Evolutionary conservation across 2,888 invertebrate genomes (phyloP).

Genomic region (Trilocha varians): DNA sequence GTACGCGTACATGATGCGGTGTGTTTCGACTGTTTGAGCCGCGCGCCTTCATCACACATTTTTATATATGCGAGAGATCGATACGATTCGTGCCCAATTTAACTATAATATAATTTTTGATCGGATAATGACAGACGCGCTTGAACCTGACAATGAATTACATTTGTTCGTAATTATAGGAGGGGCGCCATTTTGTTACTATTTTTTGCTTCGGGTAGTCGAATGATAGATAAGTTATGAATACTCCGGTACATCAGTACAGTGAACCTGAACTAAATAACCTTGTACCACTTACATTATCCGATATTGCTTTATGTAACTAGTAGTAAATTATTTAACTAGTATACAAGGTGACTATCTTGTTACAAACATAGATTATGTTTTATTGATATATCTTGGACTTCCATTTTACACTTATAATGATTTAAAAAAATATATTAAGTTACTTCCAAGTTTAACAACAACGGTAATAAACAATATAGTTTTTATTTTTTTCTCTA

Average conservation of each 20-base stretch:
- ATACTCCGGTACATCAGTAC: slow-evolving; percentile 45
- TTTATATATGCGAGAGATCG: slow-evolving; percentile 65
- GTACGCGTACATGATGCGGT: slow-evolving; percentile 65
- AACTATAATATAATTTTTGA: slow-evolving; percentile 46
- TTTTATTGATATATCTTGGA: slow-evolving; percentile 3
- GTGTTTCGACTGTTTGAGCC: slow-evolving; percentile 61
- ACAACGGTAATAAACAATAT: no score
- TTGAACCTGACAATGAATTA: slow-evolving; percentile 55
- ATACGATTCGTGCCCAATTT: slow-evolving; percentile 66
- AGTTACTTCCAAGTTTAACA: no score
- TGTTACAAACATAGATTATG: slow-evolving; percentile 11
- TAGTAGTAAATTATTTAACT: slow-evolving; percentile 40
- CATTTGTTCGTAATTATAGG: slow-evolving; percentile 7
- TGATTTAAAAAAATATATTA: no score
- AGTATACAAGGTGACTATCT: slow-evolving; percentile 48
- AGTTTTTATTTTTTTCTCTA: no score
- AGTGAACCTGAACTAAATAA: slow-evolving; percentile 55
- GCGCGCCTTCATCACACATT: slow-evolving; percentile 61
- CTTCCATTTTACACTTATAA: no score
- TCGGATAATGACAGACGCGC: slow-evolving; percentile 36
- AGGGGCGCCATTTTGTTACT: background rate
- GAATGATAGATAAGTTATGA: slow-evolving; percentile 6
- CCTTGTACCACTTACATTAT: slow-evolving; percentile 66
- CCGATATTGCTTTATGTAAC: slow-evolving; percentile 42
- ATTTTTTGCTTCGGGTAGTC: background rate